Evolutionary conservation across 2,888 invertebrate species (phyloP).

Genomic region (Octodonta nipae): DNA sequence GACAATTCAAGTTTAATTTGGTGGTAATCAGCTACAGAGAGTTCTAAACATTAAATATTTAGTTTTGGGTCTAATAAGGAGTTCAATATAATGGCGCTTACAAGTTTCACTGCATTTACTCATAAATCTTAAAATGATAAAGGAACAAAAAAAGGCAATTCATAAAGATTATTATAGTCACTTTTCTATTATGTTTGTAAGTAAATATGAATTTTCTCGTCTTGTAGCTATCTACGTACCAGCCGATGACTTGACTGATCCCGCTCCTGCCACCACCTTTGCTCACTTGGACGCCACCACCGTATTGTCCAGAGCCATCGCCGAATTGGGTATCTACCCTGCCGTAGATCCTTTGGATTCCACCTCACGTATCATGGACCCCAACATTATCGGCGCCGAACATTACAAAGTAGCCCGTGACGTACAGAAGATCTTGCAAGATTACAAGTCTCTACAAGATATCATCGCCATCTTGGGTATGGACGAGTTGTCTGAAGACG

Average conservation of each 20-base stretch:
- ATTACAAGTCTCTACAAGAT: constrained; percentile 56
- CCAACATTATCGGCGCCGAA: constrained; percentile 76
- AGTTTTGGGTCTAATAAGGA: too few species aligned
- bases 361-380: constrained; percentile 86
- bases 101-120: too few species aligned
- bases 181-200: too few species aligned
- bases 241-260: constrained; percentile 87
- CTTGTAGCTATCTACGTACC: constrained; percentile 89
- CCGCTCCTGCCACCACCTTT: constrained; percentile 88
- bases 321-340: constrained; percentile 84
- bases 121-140: too few species aligned
- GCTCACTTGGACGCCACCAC: constrained; percentile 92
- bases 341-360: constrained; percentile 91
- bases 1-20: too few species aligned
- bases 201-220: too few species aligned
- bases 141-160: too few species aligned
- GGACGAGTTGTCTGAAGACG: constrained; percentile 98
- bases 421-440: constrained; percentile 81
- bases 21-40: too few species aligned
- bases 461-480: constrained; percentile 98
- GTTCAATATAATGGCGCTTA: too few species aligned
- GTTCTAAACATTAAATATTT: too few species aligned
- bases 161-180: too few species aligned
- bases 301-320: constrained; percentile 83
- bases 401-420: constrained; percentile 81